Evolutionary conservation across 2,797 vertebrate species (phyloP), one percentile per base, ranked within the genome.

Genomic region (Pelodytes ibericus): DNA sequence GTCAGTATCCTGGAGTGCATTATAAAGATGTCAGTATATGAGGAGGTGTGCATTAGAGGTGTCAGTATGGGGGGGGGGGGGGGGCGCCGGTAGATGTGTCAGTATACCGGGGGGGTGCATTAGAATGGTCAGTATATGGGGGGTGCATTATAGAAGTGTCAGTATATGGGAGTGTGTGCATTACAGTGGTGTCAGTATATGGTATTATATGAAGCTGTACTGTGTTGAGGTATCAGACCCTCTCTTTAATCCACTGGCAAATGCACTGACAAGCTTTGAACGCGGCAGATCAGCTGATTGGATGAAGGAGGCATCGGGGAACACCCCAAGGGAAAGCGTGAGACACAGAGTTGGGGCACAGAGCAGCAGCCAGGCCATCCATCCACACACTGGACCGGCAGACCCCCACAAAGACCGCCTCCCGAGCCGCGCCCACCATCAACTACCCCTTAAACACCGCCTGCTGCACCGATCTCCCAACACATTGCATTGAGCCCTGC

Each of bases 381-480:
- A 26, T n/a, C 16, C n/a, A 16, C 3, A 24, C 66, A 15, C 51
- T 11, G 58, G 26, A 71, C 36, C 24, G 70, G 51, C 20, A 72
- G 53, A 59, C 53, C 56, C 53, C 25, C 53, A 15, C 41, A 31
- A 61, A 36, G 15, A 31, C 27, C 53, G 8, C 51, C 67, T 24
- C 36, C 60, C 0, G 20, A 51, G 16, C 57, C 26, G 29, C 67
- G 49, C 66, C 75, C 74, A 25, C 27, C 61, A 58, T 53, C 56
- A 26, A 58, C 24, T 15, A 64, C 72, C 74, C 65, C 44, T 18
- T 30, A 69, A 36, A 75, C 72, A 15, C 31, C 31, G 57, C 61
- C 61, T 29, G 47, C 71, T 15, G 31, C 31, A 31, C 24, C 27
- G 16, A 51, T 20, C 53, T 39, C 31, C 53, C 63, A 49, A 5